Evolutionary conservation across 1,140 invertebrate species (phyloP).

Genomic region (Sipha flava): DNA sequence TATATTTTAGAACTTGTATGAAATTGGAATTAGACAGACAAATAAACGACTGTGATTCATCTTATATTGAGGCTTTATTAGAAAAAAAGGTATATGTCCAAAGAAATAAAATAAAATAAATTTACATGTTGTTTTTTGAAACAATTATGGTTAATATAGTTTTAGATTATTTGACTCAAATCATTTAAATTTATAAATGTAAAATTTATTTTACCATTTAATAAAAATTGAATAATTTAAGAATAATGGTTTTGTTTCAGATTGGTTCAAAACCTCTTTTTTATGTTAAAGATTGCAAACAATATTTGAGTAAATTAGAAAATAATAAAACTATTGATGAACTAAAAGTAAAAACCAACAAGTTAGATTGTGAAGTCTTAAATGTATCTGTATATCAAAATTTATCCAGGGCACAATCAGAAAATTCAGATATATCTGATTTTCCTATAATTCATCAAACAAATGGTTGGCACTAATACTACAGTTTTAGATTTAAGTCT

Average conservation of each 20-base stretch:
- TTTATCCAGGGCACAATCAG: neutral
- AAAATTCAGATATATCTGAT: neutral
- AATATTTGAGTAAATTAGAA: neutral
- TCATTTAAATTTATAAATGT: no score
- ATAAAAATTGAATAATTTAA: no score
- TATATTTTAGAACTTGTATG: slow-evolving; percentile 11
- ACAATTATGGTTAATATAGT: no score
- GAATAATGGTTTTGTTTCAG: neutral
- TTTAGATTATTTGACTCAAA: no score
- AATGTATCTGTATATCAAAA: slow-evolving; percentile 23
- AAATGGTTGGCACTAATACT: no score
- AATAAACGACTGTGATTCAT: neutral
- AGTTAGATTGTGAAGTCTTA: neutral
- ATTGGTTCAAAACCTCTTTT: slow-evolving; percentile 19
- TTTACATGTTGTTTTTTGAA: no score
- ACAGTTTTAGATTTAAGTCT: neutral
- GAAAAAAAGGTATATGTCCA: slow-evolving; percentile 1
- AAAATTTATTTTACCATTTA: no score
- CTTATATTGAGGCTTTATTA: neutral
- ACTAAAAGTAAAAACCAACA: neutral
- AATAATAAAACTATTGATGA: neutral
- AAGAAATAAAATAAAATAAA: no score
- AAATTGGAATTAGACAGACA: neutral
- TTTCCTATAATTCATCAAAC: slow-evolving; percentile 22
- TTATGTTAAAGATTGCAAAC: slow-evolving; percentile 3